phyloP scores from a whole-genome alignment of 2,113 vertebrate genomes.

The Myrmecobius fasciatus region DNA sequence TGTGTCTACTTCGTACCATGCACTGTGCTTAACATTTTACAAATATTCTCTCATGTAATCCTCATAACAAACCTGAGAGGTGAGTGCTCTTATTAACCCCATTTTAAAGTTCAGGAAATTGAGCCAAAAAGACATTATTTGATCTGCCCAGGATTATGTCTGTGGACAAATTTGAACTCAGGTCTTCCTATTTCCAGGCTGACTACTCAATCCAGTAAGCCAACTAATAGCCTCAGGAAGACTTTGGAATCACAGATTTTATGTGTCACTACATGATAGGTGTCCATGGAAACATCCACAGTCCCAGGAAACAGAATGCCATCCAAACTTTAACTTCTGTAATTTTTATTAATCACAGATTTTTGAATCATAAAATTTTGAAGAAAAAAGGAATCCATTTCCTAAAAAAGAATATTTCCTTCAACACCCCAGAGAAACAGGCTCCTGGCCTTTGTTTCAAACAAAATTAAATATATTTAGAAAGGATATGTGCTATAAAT shows the following conservation, averaged over 20 bases:
- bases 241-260: neutral
- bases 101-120: neutral
- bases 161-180: neutral
- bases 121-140: neutral
- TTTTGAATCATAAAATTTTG: neutral
- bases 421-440: neutral
- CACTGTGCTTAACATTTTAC: neutral
- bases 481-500: neutral
- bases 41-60: neutral
- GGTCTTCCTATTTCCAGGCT: neutral
- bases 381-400: neutral
- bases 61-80: neutral
- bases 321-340: neutral
- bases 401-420: neutral
- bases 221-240: neutral
- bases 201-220: neutral
- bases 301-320: neutral
- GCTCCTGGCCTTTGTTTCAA: neutral
- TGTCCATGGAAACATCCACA: neutral
- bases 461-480: neutral
- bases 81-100: neutral
- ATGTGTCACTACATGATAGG: neutral
- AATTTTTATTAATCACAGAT: neutral
- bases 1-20: neutral
- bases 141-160: neutral